Evolutionary conservation across 1,140 invertebrate genomes (phyloP), one percentile per base, ranked within the genome.

Genomic region (Drosophila auraria): DNA sequence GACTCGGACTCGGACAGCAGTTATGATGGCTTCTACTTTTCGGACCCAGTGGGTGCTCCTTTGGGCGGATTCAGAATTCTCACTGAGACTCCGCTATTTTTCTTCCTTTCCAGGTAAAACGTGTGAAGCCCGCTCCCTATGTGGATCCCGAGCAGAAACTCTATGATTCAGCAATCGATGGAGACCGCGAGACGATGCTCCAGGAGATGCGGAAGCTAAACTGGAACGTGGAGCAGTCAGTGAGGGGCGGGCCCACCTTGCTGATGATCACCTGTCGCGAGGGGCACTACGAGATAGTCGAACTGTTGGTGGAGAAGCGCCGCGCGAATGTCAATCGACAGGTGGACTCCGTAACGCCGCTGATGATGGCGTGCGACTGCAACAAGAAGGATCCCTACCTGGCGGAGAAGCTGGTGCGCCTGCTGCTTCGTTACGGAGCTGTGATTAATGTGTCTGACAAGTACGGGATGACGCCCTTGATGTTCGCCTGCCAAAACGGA

Each of bases 401-500:
- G 12, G 78, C 70, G 1, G 84, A 91, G 11, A 71, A 80, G 54
- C 50, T 93, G 14, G 92, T 92, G 4, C 68, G 80, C 0, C 40
- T 93, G 4, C 51, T 93, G 14, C 42, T 92, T 0, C 49, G 47
- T 0, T 56, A 92, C 51, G 81, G 82, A 4, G 89, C 90, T 17
- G 82, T 93, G 47, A 79, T 93, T 12, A 93, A 94, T 76, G 78
- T 87, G 0, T 87, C 90, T 0, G 93, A 94, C 75, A 93, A 93
- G 50, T 93, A 83, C 66, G 91, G 93, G 30, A 91, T 86, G 61
- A 94, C 93, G 33, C 93, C 94, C 14, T 92, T 94, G 33, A 94
- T 94, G 92, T 92, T 91, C 40, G 94, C 94, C 42, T 93, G 93
- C n/a, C 83, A 80, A 49, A 91, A 91, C 45, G 94, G 94, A 14